A percentile compares a stretch with the other conserved stretches of the same genome.
phyloP scores from a whole-genome alignment of 2,113 vertebrate species.

The Prinia subflava region DNA sequence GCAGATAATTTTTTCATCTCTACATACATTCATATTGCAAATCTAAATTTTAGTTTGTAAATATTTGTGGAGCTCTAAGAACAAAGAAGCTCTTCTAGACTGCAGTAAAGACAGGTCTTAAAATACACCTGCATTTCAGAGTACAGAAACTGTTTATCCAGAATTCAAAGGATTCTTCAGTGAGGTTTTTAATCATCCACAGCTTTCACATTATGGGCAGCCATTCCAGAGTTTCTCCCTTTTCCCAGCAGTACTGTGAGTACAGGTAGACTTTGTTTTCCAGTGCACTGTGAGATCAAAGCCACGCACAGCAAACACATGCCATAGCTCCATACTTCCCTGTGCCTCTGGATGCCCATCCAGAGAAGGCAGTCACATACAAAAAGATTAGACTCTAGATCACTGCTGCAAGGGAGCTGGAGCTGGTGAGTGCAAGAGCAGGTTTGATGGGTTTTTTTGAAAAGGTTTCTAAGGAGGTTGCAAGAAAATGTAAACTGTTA shows the following conservation, averaged over 20 bases:
- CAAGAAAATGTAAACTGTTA: neutral
- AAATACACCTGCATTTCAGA: neutral
- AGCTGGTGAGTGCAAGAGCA: neutral
- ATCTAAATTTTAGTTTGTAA: neutral
- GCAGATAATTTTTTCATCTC: neutral
- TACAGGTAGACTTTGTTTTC: neutral
- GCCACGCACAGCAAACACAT: neutral
- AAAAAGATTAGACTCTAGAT: neutral
- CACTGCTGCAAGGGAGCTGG: neutral
- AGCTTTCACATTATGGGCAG: neutral
- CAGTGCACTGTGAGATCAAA: neutral
- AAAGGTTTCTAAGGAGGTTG: neutral
- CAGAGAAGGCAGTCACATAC: neutral
- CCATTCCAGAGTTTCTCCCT: neutral
- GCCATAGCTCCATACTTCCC: neutral
- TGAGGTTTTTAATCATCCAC: neutral
- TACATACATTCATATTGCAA: neutral
- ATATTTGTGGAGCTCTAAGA: neutral
- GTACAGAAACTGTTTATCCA: neutral
- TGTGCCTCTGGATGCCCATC: neutral
- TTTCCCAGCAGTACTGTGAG: neutral
- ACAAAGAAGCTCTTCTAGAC: neutral
- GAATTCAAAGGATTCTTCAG: neutral
- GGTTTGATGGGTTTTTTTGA: accelerated
- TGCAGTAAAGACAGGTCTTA: neutral